Base-by-base conservation (phyloP, 2,888 invertebrate genomes). In the Leptarthrus brevirostris region DNA sequence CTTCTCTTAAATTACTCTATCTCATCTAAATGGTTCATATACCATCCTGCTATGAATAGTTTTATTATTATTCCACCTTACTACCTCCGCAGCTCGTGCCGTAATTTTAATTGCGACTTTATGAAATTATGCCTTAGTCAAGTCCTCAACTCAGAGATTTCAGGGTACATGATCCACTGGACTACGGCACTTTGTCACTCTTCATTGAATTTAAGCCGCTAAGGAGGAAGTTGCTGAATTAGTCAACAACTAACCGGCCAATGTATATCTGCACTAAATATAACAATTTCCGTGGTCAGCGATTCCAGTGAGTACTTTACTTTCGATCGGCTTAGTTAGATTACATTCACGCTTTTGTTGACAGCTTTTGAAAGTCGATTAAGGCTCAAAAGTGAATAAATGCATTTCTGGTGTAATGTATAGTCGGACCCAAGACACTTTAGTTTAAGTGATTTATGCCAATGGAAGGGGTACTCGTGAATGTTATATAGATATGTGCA, bases 211-310 rank as follows among this genome's bases (percentile, higher is more conserved):
- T 58, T 44, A n/a, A 49, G 30, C 30, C 12, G 58, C 47, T 72
- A 72, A 72, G 49, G 18, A 72, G 72, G 72, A 72, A 49, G 34
- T 72, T 26, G 10, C 26, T 72, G 49, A 72, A 72, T 72, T 72
- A 58, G 72, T 58, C 58, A 49, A 72, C 34, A 36, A 53, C 49
- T 44, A 22, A 40, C 24, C 22, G 26, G 2, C 54, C 54, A 54
- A 14, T 54, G n/a, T 26, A 54, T 47, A 40, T 34, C 20, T n/a
- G 16, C 16, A 3, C 47, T 47, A 16, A 47, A 61, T 61, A 14
- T 61, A 40, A 61, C 36, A 18, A 22, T 40, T 40, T 40, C 36
- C 47, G 47, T 14, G 64, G 47, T 47, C 24, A 47, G 34, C 26
- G 47, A 66, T 66, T 44, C 64, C 47, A 66, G 64, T 66, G 64